Base-by-base conservation (phyloP, 2,888 invertebrate species). In the Linyphia triangularis region DNA sequence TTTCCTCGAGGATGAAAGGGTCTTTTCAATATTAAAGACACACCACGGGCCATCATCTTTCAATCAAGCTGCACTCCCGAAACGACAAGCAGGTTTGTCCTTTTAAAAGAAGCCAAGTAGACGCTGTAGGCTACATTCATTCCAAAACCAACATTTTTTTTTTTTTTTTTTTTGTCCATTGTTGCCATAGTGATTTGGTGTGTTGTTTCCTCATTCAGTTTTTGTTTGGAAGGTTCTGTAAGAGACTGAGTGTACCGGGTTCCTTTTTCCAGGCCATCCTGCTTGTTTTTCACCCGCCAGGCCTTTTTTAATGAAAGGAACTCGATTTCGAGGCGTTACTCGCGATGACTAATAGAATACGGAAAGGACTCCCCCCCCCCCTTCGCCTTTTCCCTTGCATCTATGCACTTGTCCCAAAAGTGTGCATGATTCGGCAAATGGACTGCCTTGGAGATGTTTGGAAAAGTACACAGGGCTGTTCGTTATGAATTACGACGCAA, bases 161-260 rank as follows among this genome's bases (percentile, higher is more conserved):
- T 33, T 33, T 33, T 59, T 59, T 67, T 28, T 69, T 65, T 65
- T 69, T 72, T 43, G 77, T 33, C 51, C 65, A 43, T 26, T 51
- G 84, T 85, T 85, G 75, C 84, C 75, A 85, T 85, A 85, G 84
- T 4, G 69, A 85, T 67, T 16, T 37, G 37, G 57, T 85, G 28
- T 85, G 84, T 85, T 85, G 84, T 85, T 70, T 83, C 51, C 72
- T 63, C 30, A 13, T 57, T 61, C 61, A 70, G 40, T 70, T 37
- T 69, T 73, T 85, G 84, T 75, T 43, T 63, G 26, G 57, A 37
- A 33, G 24, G 51, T 40, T 24, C 83, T n/a, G 26, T 43, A 43
- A 70, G 63, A 67, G 75, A 28, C 57, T 33, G 19, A 26, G 59
- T 57, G 33, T 33, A 9, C 33, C 51, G 16, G n/a, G 40, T 37